Conservation (phyloP, 2,888 invertebrate genomes). For the Hypsopygia costalis region DNA sequence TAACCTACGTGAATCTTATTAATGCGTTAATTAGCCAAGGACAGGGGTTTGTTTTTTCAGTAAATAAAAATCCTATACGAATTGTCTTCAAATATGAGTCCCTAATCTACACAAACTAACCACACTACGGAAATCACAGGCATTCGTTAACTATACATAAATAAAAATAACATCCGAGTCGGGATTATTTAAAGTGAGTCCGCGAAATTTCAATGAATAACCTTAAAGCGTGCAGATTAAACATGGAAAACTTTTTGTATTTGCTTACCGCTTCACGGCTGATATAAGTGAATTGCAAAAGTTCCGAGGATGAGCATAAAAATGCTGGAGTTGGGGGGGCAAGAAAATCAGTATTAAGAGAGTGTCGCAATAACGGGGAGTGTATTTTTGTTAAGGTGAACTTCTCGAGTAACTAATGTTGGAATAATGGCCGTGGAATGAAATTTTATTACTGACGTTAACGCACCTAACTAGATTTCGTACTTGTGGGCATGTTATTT, state of each 20-base stretch:
- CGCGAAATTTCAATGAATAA: conserved; percentile 74
- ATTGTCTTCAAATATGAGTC: no score
- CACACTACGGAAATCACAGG: no score
- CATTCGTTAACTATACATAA: no score
- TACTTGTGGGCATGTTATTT: conserved; percentile 16
- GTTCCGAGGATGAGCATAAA: conserved; percentile 76
- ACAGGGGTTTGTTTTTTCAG: no score
- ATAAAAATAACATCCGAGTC: conserved; percentile 44
- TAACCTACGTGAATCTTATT: no score
- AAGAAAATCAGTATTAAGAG: conserved; percentile 62
- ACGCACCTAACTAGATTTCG: conserved; percentile 30
- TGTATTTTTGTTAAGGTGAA: conserved; percentile 61
- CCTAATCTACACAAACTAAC: no score
- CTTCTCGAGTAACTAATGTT: conserved; percentile 51
- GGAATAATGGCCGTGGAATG: conserved; percentile 39
- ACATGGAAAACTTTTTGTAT: conserved; percentile 75
- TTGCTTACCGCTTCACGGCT: conserved; percentile 76
- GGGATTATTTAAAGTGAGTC: conserved; percentile 71
- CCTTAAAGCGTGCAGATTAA: conserved; percentile 75
- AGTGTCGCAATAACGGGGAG: conserved; percentile 65
- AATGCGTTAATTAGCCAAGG: no score
- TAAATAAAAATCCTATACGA: no score
- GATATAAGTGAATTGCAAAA: conserved; percentile 80
- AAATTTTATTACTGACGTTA: conserved; percentile 38
- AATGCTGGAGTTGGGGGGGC: conserved; percentile 56